Conservation (phyloP, 2,113 vertebrate genomes). For the Cyprinodon tularosa region DNA sequence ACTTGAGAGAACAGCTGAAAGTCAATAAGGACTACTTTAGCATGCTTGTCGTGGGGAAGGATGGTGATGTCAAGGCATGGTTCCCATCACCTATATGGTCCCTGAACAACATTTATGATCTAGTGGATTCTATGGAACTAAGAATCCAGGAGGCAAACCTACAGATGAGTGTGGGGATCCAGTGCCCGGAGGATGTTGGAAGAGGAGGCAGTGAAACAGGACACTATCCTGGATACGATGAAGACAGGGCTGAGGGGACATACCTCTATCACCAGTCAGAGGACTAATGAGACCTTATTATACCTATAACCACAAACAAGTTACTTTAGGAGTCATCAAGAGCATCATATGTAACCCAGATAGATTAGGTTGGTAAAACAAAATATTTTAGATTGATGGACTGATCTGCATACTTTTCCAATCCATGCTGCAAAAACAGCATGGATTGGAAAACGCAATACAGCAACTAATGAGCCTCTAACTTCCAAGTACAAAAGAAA, state of each 20-base stretch:
- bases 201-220: conserved; percentile 20
- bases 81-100: conserved; percentile 82
- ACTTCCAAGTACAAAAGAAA: background rate
- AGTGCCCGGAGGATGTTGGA: conserved; percentile 69
- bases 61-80: conserved; percentile 79
- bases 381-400: background rate
- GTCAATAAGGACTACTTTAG: conserved; percentile 81
- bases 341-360: background rate
- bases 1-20: conserved; percentile 78
- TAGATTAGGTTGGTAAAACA: background rate
- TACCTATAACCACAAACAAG: background rate
- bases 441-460: no score
- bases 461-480: background rate
- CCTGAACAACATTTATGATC: conserved; percentile 79
- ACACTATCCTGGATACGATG: conserved; percentile 57
- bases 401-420: background rate
- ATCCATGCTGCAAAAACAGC: no score
- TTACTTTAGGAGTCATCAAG: background rate
- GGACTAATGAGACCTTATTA: conserved; percentile 37
- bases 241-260: conserved; percentile 43
- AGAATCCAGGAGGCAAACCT: conserved; percentile 78
- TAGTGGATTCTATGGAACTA: conserved; percentile 81
- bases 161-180: conserved; percentile 79
- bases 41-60: conserved; percentile 82
- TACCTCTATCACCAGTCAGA: conserved; percentile 61